Percentiles rank a stretch among this genome's conserved stretches.
phyloP scores from a whole-genome alignment of 2,113 vertebrate genomes.

The Thymallus thymallus region DNA sequence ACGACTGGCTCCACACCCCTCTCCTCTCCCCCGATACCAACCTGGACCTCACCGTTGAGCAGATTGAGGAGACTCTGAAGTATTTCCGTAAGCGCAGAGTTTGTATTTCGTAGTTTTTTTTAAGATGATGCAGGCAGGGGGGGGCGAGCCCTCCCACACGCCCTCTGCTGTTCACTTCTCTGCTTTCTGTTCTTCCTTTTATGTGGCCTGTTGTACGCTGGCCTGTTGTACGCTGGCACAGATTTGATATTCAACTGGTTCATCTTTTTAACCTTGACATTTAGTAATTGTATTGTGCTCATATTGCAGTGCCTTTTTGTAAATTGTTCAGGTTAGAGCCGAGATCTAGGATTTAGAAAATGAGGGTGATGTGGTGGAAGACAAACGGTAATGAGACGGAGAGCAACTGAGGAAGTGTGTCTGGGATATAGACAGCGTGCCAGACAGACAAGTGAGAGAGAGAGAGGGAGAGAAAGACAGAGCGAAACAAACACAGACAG shows the following conservation, averaged over 20 bases:
- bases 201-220: not conserved
- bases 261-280: not conserved
- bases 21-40: constrained; percentile 85
- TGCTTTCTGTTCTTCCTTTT: not conserved
- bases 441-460: not conserved
- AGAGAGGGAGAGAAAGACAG: constrained; percentile 51
- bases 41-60: constrained; percentile 91
- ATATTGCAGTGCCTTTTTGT: not conserved
- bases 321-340: constrained; percentile 69
- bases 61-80: constrained; percentile 97
- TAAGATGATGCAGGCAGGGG: too few species aligned
- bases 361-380: not conserved
- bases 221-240: not conserved
- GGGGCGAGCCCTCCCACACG: not conserved
- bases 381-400: not conserved
- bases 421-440: constrained; percentile 56
- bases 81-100: constrained; percentile 90
- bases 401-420: constrained; percentile 54
- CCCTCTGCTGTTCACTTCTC: not conserved
- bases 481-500: not conserved
- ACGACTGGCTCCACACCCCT: constrained; percentile 97
- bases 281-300: not conserved
- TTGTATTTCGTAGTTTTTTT: not conserved
- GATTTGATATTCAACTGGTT: not conserved
- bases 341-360: not conserved